Base-by-base conservation (phyloP, 2,888 invertebrate species). In the Melolontha melolontha region DNA sequence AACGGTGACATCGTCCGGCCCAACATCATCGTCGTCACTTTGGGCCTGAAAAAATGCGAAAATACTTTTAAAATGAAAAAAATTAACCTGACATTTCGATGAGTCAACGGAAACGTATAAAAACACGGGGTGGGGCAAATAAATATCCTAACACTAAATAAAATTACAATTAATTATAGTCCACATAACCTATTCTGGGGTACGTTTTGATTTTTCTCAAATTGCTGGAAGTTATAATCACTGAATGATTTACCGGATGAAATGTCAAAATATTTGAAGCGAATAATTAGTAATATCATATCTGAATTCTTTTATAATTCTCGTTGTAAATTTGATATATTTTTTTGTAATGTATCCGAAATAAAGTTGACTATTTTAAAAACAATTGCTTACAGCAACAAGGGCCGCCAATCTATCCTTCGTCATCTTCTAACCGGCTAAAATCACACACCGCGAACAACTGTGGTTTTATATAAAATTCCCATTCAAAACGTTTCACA, bases 351-450 rank as follows among this genome's bases (percentile, higher is more conserved):
- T 62, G 47, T 29, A 34, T 16, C 34, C 44, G 47, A 62, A 62
- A 62, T 62, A 47, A 16, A 50, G 64, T 40, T 11, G 64, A 54
- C 47, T 62, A 59, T 66, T 70, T 70, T 68, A 71, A 73, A 74
- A 71, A 72, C 66, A 71, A 72, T 68, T 73, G 75, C 92, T 91
- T 88, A 94, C 94, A 91, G 95, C 95, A 88, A 94, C 94, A 82
- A 96, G 91, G 86, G 95, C 96, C 88, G 95, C 95, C 90, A 96
- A 92, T 92, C 95, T 95, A 90, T 96, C 96, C 91, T 96, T 96
- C 88, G 95, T 95, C 95, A 95, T 96, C 85, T 83, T 89, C 85
- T 84, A 85, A 81, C 84, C 85, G 85, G 84, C 79, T 75, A 76
- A 77, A 85, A 86, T 88, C 88, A 89, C 89, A 88, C 88, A 87